A percentile compares a stretch with the other conserved stretches of the same genome.
phyloP scores from a whole-genome alignment of 2,113 vertebrate genomes.

The Falcunculus frontatus region DNA sequence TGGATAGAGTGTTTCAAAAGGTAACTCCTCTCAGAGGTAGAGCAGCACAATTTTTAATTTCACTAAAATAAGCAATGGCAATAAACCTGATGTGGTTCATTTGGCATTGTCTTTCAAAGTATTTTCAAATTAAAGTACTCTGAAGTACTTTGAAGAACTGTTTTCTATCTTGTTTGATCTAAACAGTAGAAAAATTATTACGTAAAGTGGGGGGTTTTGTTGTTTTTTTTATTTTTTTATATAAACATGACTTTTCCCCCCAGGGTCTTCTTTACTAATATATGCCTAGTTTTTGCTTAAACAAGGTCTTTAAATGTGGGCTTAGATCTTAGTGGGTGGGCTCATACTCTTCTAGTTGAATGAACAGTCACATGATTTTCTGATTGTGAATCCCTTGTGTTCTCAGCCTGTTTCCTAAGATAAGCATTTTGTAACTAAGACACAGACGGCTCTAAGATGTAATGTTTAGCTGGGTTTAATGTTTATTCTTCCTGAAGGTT shows the following conservation, averaged over 20 bases:
- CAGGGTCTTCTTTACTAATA: background rate
- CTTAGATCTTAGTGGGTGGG: background rate
- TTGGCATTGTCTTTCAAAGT: background rate
- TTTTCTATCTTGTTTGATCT: background rate
- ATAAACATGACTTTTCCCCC: fast-evolving
- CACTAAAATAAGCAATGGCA: background rate
- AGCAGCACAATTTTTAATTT: background rate
- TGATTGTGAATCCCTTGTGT: background rate
- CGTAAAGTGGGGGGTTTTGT: fast-evolving
- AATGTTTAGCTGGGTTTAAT: background rate
- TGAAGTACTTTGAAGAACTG: background rate
- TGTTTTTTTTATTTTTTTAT: background rate
- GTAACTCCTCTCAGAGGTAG: background rate
- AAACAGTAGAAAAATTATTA: background rate
- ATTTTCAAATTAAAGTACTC: background rate
- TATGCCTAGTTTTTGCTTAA: background rate
- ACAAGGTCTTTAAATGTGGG: background rate
- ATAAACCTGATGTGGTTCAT: background rate
- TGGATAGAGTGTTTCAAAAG: background rate
- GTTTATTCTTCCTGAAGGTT: background rate
- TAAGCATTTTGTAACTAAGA: background rate
- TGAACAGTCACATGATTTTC: background rate
- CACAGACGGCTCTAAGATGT: background rate
- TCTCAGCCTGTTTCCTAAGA: background rate
- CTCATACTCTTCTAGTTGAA: background rate